These are phyloP conservation scores for Neoseiulus cucumeris DNA, from an alignment of 1,140 invertebrate species.

Conservation along the genomic window DNA sequence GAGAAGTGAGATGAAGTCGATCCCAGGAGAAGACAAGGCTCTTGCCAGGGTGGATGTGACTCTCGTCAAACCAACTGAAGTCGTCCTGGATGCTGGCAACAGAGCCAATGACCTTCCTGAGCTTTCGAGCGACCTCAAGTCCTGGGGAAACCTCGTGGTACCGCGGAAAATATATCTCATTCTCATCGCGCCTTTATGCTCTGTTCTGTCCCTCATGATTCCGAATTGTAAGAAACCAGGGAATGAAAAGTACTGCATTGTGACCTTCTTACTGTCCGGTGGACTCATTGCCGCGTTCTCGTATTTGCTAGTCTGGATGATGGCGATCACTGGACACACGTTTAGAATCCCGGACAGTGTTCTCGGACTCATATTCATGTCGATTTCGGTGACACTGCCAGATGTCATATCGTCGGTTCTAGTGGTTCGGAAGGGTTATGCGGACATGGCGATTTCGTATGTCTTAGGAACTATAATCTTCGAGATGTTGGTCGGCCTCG, in stretches of 20 bases:
- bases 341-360: slow-evolving; percentile 76
- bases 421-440: slow-evolving; percentile 71
- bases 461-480: slow-evolving; percentile 98
- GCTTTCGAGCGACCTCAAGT: too few relatives aligned
- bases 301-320: slow-evolving; percentile 90
- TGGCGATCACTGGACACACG: slow-evolving; percentile 43
- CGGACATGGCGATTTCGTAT: slow-evolving; percentile 97
- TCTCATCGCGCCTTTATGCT: slow-evolving; percentile 49
- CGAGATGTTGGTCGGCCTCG: slow-evolving; percentile 86
- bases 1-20: too few relatives aligned
- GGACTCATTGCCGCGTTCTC: slow-evolving; percentile 82
- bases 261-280: slow-evolving; percentile 73
- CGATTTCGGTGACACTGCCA: slow-evolving; percentile 80
- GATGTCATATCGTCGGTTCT: slow-evolving; percentile 77
- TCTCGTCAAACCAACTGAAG: too few relatives aligned
- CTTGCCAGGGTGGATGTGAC: too few relatives aligned
- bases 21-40: too few relatives aligned
- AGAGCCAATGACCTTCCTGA: too few relatives aligned
- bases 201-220: slow-evolving; percentile 17
- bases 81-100: too few relatives aligned
- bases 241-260: slow-evolving; percentile 45
- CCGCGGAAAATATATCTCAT: slow-evolving; percentile 35
- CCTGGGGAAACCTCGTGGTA: too few relatives aligned
- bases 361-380: slow-evolving; percentile 90
- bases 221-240: slow-evolving; percentile 18